Evolutionary conservation across 2,113 vertebrate species (phyloP), one percentile per base, ranked within the genome.

Genomic region (Hirundichthys speculiger): DNA sequence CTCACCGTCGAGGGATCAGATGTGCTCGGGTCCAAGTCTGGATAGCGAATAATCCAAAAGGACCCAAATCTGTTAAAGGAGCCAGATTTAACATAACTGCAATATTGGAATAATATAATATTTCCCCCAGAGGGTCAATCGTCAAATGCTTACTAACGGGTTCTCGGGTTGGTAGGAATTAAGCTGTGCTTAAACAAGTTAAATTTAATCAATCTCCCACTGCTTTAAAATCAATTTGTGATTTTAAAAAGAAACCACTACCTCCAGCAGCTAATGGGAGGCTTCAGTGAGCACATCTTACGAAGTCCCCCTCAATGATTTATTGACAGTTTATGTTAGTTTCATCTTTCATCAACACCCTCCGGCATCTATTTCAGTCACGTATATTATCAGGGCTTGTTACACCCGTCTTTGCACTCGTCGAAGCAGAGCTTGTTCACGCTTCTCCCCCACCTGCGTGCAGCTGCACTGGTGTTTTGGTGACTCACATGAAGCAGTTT

Each of bases 191-290:
- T 49, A 8, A 41, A 55, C 20, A 42, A 18, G 9, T 13, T 53
- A 14, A 15, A 27, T 51, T 30, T 51, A 59, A 59, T 39, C 1
- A 0, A 66, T 53, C 38, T 40, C 1, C 10, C 48, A n/a, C 47
- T 39, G 56, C 38, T 34, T 22, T 49, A 18, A 22, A 65, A 57
- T 19, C 20, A 57, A 57, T n/a, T 13, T 40, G 27, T 40, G n/a
- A 69, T 21, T 57, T 10, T 49, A 51, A 54, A 65, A 60, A 22
- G 13, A 60, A 67, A 71, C 41, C 21, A 50, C 48, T 6, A n/a
- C 53, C 24, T 52, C n/a, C 24, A 19, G 34, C 54, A 51, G 34
- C 49, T 30, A 15, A 12, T 30, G 19, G 59, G 30, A 19, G 21
- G 50, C 38, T 30, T 13, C 21, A 18, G 40, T 15, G 27, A 0